Evolutionary conservation across 2,797 vertebrate species (phyloP), one percentile per base, ranked within the genome.

Genomic region (Sebastes goodei): DNA sequence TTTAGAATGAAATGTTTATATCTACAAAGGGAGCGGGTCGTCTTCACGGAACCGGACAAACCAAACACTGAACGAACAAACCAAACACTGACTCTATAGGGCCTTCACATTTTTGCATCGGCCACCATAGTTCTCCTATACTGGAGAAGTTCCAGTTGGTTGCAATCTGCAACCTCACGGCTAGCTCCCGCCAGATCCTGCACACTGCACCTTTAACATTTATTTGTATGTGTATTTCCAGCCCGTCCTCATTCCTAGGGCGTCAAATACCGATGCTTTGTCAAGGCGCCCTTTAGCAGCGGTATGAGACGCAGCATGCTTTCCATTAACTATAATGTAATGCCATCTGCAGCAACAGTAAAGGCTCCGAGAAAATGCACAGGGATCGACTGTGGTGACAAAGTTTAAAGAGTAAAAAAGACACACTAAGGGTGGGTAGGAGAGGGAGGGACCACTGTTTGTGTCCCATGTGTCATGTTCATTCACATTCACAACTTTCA

Each of bases 331-430:
- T 52, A 10, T 2, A 52, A n/a, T 52, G 20, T 2, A 10, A 20
- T 9, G 7, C 49, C 49, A 52, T 52, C 49, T 10, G 20, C 20
- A 7, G 8, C 20, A 20, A 52, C 20, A 10, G 20, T 52, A 9
- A 52, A n/a, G 0, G 4, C 20, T n/a, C 49, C 1, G 17, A 8
- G 46, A 49, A 49, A 49, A 17, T 52, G 49, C 17, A 9, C 7
- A 0, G 1, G 15, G 7, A 49, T 17, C 0, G 7, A 49, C 20
- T 52, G 0, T 20, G 49, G 49, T 52, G 49, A 52, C 20, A 7
- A 0, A 52, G 17, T 52, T 52, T 52, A 52, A 52, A 52, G 42
- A 46, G 49, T 9, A 20, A 17, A 20, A 42, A 49, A 49, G 17
- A 17, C 46, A 49, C 6, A 49, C 17, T 20, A 20, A 49, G 0